Conservation (phyloP, 2,113 vertebrate species). For the Heloderma charlesbogerti region DNA sequence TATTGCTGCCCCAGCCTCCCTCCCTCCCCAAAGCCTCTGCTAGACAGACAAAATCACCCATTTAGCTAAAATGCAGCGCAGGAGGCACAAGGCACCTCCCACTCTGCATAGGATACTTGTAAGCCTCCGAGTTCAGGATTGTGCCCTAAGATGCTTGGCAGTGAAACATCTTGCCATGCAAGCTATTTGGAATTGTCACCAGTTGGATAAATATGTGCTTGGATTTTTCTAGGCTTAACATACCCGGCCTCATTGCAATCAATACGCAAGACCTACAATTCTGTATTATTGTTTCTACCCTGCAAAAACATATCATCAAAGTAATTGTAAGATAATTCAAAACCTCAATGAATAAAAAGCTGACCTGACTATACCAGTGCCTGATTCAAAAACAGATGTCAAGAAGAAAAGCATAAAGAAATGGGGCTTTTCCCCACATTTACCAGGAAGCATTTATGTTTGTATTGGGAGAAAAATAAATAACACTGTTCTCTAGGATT, state of each 20-base stretch:
- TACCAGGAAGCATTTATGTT: slow-evolving; percentile 9
- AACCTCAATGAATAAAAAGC: neutral
- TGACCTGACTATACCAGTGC: neutral
- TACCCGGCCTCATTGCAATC: neutral
- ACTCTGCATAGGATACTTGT: too few relatives aligned
- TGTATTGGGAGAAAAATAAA: neutral
- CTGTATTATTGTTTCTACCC: neutral
- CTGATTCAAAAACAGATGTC: neutral
- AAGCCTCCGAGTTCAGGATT: too few relatives aligned
- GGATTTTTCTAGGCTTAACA: neutral
- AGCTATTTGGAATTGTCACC: neutral
- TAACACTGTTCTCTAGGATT: neutral
- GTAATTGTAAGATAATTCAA: neutral
- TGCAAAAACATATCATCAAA: neutral
- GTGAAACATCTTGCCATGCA: neutral
- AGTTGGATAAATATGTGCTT: neutral
- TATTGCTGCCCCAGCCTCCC: too few relatives aligned
- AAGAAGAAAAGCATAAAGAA: neutral
- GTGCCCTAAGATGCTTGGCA: neutral
- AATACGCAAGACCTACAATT: neutral
- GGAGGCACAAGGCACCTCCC: too few relatives aligned
- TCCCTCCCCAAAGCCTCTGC: too few relatives aligned
- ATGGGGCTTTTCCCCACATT: neutral
- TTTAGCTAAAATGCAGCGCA: too few relatives aligned
- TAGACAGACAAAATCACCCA: too few relatives aligned